These are phyloP conservation scores for Chaunax sp. DNA, from an alignment of 2,797 vertebrate species.

Conservation along the genomic window DNA sequence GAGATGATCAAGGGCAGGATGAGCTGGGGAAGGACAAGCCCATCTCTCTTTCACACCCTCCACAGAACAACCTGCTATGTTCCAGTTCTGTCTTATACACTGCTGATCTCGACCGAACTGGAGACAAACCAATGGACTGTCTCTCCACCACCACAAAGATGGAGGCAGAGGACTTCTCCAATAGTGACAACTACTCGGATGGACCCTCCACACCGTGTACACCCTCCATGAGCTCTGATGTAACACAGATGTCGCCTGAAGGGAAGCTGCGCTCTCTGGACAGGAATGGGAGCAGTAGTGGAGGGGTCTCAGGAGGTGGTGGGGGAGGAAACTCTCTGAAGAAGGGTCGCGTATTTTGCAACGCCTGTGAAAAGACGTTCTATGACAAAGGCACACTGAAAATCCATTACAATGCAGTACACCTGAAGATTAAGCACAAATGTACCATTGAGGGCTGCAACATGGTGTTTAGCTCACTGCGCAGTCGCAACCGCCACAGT, in stretches of 20 bases:
- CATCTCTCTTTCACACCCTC: slow-evolving; percentile 62
- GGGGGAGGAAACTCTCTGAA: slow-evolving; percentile 78
- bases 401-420: slow-evolving; percentile 98
- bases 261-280: slow-evolving; percentile 86
- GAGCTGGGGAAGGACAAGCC: slow-evolving; percentile 52
- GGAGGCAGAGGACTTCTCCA: slow-evolving; percentile 86
- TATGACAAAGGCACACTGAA: slow-evolving; percentile 99
- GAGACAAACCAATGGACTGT: slow-evolving; percentile 78
- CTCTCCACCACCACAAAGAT: slow-evolving; percentile 79
- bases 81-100: slow-evolving; percentile 83
- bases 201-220: slow-evolving; percentile 86
- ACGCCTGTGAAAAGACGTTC: slow-evolving; percentile 97
- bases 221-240: slow-evolving; percentile 86
- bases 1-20: slow-evolving; percentile 53
- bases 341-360: slow-evolving; percentile 97
- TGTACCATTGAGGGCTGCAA: slow-evolving; percentile 98
- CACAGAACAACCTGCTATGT: slow-evolving; percentile 82
- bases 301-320: slow-evolving; percentile 33
- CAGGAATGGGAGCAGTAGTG: slow-evolving; percentile 71
- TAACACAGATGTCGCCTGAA: slow-evolving; percentile 88
- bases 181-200: slow-evolving; percentile 84
- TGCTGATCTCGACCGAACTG: slow-evolving; percentile 81
- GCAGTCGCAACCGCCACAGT: slow-evolving; percentile 97
- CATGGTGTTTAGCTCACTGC: slow-evolving; percentile 97
- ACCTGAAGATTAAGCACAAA: slow-evolving; percentile 98